A percentile compares a stretch with the other conserved stretches of the same genome.
Evolutionary conservation across 1,140 invertebrate species (phyloP).

Genomic region (Drosophila baimaii): DNA sequence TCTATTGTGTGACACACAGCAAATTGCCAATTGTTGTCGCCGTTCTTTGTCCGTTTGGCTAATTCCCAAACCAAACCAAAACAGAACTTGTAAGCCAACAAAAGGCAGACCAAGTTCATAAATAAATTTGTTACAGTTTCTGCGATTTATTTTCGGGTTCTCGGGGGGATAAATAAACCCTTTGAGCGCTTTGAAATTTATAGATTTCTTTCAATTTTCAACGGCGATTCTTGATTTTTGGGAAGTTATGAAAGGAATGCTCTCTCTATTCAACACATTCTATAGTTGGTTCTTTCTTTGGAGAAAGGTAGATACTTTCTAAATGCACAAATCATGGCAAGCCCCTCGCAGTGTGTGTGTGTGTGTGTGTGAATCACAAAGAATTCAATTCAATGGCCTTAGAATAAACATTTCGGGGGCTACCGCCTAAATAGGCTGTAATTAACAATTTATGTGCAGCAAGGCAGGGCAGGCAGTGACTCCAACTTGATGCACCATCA

Average conservation of each 20-base stretch:
- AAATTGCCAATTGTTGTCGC: conserved; percentile 68
- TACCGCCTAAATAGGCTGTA: conserved; percentile 61
- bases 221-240: conserved; percentile 29
- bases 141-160: conserved; percentile 18
- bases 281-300: conserved; percentile 25
- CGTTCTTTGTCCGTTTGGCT: conserved; percentile 12
- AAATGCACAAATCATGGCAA: conserved; percentile 63
- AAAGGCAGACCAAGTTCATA: conserved; percentile 49
- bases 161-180: conserved; percentile 26
- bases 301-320: conserved; percentile 50
- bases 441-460: conserved; percentile 72
- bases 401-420: conserved; percentile 46
- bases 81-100: conserved; percentile 11
- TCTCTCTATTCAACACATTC: conserved; percentile 23
- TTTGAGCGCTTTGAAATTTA: conserved; percentile 39
- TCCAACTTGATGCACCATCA: conserved; percentile 59
- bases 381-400: conserved; percentile 23
- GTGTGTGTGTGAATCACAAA: no score
- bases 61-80: conserved; percentile 24
- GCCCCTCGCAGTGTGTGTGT: no score
- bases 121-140: conserved; percentile 70
- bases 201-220: conserved; percentile 52
- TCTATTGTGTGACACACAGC: conserved; percentile 54
- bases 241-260: conserved; percentile 29
- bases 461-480: conserved; percentile 4